Evolutionary conservation across 2,113 vertebrate species (phyloP).

Genomic region (Pachyramphus minor): DNA sequence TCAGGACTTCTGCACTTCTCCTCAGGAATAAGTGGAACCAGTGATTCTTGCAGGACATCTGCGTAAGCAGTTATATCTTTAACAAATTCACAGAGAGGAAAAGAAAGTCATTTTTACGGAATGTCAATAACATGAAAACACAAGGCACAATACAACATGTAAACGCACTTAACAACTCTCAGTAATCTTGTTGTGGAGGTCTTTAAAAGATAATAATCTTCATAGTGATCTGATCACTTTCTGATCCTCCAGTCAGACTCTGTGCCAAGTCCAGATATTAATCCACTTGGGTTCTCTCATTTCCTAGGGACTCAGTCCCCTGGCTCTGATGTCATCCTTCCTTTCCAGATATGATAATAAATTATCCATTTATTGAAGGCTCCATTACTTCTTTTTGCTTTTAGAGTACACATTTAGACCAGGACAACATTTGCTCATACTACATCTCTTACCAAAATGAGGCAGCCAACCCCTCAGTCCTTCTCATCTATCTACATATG

Average conservation of each 20-base stretch:
- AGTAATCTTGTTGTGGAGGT: background rate
- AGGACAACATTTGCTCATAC: background rate
- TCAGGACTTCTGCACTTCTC: conserved; percentile 80
- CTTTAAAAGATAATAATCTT: background rate
- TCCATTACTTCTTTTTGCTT: background rate
- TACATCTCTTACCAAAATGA: background rate
- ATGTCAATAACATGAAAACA: background rate
- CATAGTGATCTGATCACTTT: background rate
- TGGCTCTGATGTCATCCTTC: background rate
- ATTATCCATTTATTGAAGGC: background rate
- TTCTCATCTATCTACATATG: background rate
- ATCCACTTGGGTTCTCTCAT: background rate
- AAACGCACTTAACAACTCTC: background rate
- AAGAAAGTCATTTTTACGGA: background rate
- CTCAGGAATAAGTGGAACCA: conserved; percentile 79
- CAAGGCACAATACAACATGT: background rate
- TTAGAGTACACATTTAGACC: background rate
- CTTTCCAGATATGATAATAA: background rate
- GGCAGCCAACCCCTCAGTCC: background rate
- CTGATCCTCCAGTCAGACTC: background rate
- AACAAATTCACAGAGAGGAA: background rate
- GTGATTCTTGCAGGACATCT: conserved; percentile 77
- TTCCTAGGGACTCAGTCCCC: background rate
- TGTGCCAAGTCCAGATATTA: background rate
- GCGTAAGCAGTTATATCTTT: conserved; percentile 78